Percentiles rank a stretch among this genome's conserved stretches.
Evolutionary conservation across 2,797 vertebrate species (phyloP).

Genomic region (Yasuhikotakia modesta): DNA sequence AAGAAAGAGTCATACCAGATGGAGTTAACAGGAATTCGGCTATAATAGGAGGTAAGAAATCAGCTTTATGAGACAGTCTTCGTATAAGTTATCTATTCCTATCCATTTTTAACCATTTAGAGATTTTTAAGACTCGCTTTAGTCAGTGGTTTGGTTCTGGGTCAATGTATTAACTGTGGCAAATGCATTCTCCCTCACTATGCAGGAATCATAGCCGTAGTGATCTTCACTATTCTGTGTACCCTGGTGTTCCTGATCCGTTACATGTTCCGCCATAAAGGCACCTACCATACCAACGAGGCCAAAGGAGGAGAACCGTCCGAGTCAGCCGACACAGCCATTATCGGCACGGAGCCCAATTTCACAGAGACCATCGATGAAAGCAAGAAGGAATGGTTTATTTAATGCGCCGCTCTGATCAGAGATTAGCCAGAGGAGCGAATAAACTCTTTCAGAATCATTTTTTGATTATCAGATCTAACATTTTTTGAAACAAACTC

Average conservation of each 20-base stretch:
- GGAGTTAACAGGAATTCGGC: conserved; percentile 98
- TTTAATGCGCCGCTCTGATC: conserved; percentile 74
- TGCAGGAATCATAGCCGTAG: conserved; percentile 93
- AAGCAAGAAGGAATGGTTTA: conserved; percentile 99
- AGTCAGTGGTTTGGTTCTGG: not conserved
- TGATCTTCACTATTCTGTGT: conserved; percentile 98
- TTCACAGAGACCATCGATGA: conserved; percentile 98
- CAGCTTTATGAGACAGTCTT: not conserved
- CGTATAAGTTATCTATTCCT: not conserved
- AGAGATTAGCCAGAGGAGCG: conserved; percentile 58
- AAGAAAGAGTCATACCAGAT: conserved; percentile 93
- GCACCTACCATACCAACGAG: conserved; percentile 98
- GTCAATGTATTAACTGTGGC: not conserved
- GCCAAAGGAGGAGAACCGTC: conserved; percentile 89
- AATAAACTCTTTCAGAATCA: conserved; percentile 65
- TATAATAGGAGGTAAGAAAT: conserved; percentile 88
- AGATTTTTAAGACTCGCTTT: too few species aligned
- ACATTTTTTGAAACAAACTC: conserved; percentile 67
- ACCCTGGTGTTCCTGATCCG: conserved; percentile 97
- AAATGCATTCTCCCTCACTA: not conserved
- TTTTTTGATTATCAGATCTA: conserved; percentile 81
- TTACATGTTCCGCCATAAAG: conserved; percentile 99
- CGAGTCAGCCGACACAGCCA: conserved; percentile 86
- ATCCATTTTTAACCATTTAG: too few species aligned
- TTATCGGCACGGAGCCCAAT: conserved; percentile 93